These are phyloP conservation scores for Cenopis cana DNA, from an alignment of 2,888 invertebrate species.

Conservation along the genomic window DNA sequence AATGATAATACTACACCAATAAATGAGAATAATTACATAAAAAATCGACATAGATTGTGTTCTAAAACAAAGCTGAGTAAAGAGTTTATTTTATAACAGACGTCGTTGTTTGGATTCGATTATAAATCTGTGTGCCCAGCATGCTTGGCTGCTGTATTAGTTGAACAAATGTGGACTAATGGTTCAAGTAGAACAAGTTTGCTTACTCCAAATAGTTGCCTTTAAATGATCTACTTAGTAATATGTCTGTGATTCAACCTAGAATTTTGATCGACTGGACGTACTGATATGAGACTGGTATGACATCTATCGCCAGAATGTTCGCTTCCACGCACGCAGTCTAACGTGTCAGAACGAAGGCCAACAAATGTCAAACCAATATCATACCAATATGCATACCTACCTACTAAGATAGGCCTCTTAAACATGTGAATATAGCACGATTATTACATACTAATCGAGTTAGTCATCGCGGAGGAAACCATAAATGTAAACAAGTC, in stretches of 20 bases:
- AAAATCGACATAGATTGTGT: too few species aligned
- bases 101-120: too few species aligned
- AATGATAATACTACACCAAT: too few species aligned
- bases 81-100: too few species aligned
- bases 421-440: conserved; percentile 7
- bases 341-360: not conserved
- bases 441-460: conserved; percentile 16
- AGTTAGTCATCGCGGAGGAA: conserved; percentile 48
- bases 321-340: not conserved
- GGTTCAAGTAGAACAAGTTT: too few species aligned
- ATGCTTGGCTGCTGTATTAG: too few species aligned
- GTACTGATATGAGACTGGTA: not conserved
- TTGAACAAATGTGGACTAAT: too few species aligned
- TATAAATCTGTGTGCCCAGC: too few species aligned
- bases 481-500: conserved; percentile 42
- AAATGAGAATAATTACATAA: too few species aligned
- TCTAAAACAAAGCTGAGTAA: too few species aligned
- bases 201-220: not conserved
- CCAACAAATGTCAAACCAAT: not conserved
- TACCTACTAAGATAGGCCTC: not conserved
- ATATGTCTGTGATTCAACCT: not conserved
- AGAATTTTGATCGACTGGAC: not conserved
- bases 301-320: not conserved
- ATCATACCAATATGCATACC: not conserved
- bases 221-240: not conserved